Evolutionary conservation across 2,888 invertebrate species (phyloP), one percentile per base, ranked within the genome.

Genomic region (Colostygia pectinataria): DNA sequence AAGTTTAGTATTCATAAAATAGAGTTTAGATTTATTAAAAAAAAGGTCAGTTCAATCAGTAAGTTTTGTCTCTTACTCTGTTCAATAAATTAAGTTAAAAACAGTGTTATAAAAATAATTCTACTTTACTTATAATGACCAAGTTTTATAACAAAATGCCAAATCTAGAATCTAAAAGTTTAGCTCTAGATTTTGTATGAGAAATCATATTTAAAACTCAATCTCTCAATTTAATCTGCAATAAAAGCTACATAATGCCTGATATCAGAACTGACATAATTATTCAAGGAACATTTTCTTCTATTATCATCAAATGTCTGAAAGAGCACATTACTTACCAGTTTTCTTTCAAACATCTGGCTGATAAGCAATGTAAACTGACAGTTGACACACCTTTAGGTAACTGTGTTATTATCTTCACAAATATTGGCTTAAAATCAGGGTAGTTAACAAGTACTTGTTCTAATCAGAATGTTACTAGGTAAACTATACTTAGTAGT

Each of bases 281-380:
- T 2, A 20, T 24, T 8, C 9, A 9, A 29, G 28, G 0, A 20
- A 20, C 4, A 20, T 9, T 9, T 1, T 12, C 6, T 12, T 9
- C 32, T 7, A n/a, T 12, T 27, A 31, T 41, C 31, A 31, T 41
- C 31, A 32, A 36, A 12, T 15, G 4, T 14, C 6, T 32, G 5
- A 29, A 39, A 31, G 12, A 47, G 20, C 37, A 36, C 32, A 29
- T 31, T 45, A 53, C 46, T 47, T 39, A 42, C 42, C 28, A 43
- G 36, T 29, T 54, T 54, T 20, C 20, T 20, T 20, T 52, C 49
- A 54, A 34, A 40, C 45, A 52, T 55, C 42, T 45, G 46, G 14
- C 10, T 43, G 57, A 52, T 57, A 60, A 50, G 32, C 39, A 27
- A 29, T 46, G 47, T 49, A 51, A 57, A 51, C 51, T 48, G 41